Evolutionary conservation across 2,888 invertebrate genomes (phyloP).

Genomic region (Steinernema carpocapsae): DNA sequence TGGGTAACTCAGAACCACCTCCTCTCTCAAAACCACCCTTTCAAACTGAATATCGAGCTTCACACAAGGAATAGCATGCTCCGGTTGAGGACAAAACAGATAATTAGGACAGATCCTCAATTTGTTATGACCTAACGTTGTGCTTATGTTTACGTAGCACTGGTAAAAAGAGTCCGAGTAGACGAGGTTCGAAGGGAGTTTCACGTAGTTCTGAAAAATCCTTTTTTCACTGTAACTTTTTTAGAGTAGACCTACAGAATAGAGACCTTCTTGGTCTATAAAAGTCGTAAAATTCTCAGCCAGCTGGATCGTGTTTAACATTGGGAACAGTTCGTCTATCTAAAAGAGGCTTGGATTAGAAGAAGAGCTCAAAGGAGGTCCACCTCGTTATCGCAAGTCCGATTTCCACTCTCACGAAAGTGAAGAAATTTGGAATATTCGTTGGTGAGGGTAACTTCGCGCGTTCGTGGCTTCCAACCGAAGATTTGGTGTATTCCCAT

Average conservation of each 20-base stretch:
- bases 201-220: conserved; percentile 1
- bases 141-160: not conserved
- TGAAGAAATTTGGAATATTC: conserved; percentile 5
- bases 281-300: not conserved
- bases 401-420: not conserved
- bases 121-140: not conserved
- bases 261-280: not conserved
- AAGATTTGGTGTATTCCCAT: not conserved
- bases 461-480: not conserved
- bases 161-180: not conserved
- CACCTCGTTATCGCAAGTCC: conserved; percentile 21
- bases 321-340: conserved; percentile 2
- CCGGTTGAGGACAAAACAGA: not conserved
- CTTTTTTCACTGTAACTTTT: not conserved
- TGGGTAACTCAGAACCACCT: not conserved
- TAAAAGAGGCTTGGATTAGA: too few species aligned
- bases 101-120: conserved; percentile 20
- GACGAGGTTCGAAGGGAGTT: not conserved
- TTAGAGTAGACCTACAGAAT: not conserved
- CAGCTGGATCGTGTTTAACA: not conserved
- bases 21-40: not conserved
- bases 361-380: too few species aligned
- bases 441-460: conserved; percentile 5
- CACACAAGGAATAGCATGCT: not conserved
- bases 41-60: not conserved